phyloP scores from a whole-genome alignment of 2,888 invertebrate genomes.

The Stenodema calcarata region DNA sequence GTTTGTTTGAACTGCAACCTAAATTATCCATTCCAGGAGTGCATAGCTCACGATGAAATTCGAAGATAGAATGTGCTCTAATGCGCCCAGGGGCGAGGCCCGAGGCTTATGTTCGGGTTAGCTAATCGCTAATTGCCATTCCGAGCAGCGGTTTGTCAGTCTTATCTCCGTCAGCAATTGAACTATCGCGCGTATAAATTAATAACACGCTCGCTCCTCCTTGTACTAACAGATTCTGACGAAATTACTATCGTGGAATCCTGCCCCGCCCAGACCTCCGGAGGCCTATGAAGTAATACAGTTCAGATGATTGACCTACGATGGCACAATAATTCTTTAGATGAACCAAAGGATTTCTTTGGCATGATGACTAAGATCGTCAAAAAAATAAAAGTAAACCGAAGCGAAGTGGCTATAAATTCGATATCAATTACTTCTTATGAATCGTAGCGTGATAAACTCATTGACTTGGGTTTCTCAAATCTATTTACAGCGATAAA shows the following conservation, averaged over 20 bases:
- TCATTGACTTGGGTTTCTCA: too few species aligned
- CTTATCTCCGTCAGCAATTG: slow-evolving; percentile 19
- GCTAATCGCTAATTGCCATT: slow-evolving; percentile 25
- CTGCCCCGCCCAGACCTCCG: not conserved
- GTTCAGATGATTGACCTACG: slow-evolving; percentile 22
- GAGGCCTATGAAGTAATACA: not conserved
- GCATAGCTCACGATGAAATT: not conserved
- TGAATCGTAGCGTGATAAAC: too few species aligned
- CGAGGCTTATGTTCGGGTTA: not conserved
- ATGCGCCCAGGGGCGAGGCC: not conserved
- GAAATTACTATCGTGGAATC: not conserved
- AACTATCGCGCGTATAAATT: slow-evolving; percentile 29
- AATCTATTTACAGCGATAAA: too few species aligned
- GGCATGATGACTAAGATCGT: too few species aligned
- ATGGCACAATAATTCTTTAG: not conserved
- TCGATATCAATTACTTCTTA: too few species aligned
- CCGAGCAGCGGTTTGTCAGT: slow-evolving; percentile 7
- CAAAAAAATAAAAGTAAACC: too few species aligned
- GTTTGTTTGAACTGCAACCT: not conserved
- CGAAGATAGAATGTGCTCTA: not conserved
- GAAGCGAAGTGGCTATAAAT: too few species aligned
- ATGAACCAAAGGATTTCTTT: too few species aligned
- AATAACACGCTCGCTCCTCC: slow-evolving; percentile 3
- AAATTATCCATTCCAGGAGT: not conserved
- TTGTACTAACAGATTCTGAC: not conserved